These are phyloP conservation scores for Microcebus tavaratra DNA, from an alignment of 2,113 vertebrate species.

Conservation along the genomic window DNA sequence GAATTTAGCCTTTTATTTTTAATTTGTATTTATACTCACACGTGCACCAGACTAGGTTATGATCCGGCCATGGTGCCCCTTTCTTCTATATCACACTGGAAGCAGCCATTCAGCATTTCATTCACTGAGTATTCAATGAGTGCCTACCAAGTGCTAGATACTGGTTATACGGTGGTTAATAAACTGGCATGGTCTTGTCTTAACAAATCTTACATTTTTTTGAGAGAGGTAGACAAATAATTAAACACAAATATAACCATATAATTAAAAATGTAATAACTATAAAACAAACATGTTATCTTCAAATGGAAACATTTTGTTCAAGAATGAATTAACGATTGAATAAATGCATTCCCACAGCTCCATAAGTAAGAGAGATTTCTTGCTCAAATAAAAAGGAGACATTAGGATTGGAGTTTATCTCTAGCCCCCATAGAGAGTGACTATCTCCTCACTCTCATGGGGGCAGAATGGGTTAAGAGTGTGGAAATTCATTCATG, in stretches of 20 bases:
- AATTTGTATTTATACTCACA: neutral
- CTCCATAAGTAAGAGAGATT: neutral
- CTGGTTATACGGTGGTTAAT: neutral
- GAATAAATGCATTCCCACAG: neutral
- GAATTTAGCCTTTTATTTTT: neutral
- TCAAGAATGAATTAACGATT: neutral
- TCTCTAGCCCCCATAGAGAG: neutral
- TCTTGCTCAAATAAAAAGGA: neutral
- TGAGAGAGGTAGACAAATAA: neutral
- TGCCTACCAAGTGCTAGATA: neutral
- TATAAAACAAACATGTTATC: neutral
- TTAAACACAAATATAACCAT: neutral
- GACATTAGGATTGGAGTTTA: neutral
- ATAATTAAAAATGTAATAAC: neutral
- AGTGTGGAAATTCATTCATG: neutral
- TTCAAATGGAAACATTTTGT: slow-evolving; percentile 16
- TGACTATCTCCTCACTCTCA: neutral
- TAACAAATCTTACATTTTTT: neutral
- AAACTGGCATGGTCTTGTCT: neutral
- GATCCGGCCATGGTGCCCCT: neutral
- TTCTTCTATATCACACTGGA: neutral
- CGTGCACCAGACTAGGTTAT: too few species aligned
- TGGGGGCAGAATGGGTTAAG: neutral
- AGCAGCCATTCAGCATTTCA: neutral
- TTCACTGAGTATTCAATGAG: neutral